These are phyloP conservation scores for Lamproptera curius DNA, from an alignment of 2,888 invertebrate genomes.

Conservation along the genomic window DNA sequence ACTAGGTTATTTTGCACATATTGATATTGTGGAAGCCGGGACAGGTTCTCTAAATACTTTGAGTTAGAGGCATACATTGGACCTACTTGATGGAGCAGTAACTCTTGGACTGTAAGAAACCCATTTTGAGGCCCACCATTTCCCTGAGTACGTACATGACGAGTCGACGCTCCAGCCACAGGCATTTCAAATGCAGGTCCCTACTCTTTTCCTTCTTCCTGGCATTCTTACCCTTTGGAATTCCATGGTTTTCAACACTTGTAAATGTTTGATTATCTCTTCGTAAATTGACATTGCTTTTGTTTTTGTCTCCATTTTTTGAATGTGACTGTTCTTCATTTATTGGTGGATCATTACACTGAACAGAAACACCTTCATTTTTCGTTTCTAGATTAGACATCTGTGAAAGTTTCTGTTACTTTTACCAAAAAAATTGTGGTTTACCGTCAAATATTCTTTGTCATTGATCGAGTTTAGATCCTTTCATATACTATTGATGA, in stretches of 20 bases:
- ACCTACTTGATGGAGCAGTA: conserved; percentile 45
- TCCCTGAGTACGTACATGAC: conserved; percentile 28
- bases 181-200: conserved; percentile 44
- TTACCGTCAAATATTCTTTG: background rate
- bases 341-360: conserved; percentile 19
- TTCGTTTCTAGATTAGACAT: background rate
- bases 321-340: conserved; percentile 3
- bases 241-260: background rate
- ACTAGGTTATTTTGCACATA: conserved; percentile 35
- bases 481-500: background rate
- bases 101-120: conserved; percentile 43
- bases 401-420: background rate
- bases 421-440: background rate
- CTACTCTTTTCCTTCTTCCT: conserved; percentile 51
- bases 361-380: background rate
- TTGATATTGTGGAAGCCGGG: conserved; percentile 59
- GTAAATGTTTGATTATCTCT: background rate
- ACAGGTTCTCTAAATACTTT: conserved; percentile 58
- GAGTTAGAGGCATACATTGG: conserved; percentile 51
- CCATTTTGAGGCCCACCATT: conserved; percentile 22
- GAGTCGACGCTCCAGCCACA: conserved; percentile 25
- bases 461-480: background rate
- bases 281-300: background rate
- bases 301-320: background rate
- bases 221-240: conserved; percentile 47